Conservation (phyloP, 2,113 vertebrate genomes). For the Gadus macrocephalus region DNA sequence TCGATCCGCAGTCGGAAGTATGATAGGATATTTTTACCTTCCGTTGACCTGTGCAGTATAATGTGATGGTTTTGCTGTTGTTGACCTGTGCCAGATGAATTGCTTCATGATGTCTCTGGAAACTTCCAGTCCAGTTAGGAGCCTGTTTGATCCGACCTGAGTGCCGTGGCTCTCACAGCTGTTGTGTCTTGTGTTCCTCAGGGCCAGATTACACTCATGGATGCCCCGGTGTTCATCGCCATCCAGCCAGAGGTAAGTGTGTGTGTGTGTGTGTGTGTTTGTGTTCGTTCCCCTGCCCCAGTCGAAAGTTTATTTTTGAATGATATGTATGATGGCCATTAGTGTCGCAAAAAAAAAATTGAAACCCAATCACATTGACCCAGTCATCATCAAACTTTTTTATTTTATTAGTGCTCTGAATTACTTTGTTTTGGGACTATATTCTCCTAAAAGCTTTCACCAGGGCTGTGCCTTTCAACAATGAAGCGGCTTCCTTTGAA, state of each 20-base stretch:
- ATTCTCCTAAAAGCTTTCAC: background rate
- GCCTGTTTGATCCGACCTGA: conserved; percentile 2
- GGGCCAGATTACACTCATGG: conserved; percentile 99
- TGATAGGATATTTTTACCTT: too few relatives aligned
- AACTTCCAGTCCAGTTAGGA: too few relatives aligned
- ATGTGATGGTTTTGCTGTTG: background rate
- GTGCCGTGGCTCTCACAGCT: conserved; percentile 9
- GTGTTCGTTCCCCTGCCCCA: background rate
- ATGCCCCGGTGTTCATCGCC: conserved; percentile 95
- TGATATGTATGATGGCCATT: too few relatives aligned
- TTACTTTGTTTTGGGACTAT: conserved; percentile 3
- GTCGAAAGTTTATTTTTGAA: background rate
- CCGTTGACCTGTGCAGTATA: background rate
- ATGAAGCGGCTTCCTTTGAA: background rate
- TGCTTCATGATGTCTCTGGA: too few relatives aligned
- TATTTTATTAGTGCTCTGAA: background rate
- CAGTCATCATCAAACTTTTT: too few relatives aligned
- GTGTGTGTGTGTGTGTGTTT: background rate
- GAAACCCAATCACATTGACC: background rate
- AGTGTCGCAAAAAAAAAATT: background rate
- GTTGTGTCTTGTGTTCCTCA: conserved; percentile 58
- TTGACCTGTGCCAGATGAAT: background rate
- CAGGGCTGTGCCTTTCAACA: background rate
- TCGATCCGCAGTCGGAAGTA: too few relatives aligned
- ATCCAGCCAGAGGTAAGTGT: conserved; percentile 91